These are phyloP conservation scores for Drosophila serrata DNA, from an alignment of 1,140 invertebrate genomes.

Conservation along the genomic window DNA sequence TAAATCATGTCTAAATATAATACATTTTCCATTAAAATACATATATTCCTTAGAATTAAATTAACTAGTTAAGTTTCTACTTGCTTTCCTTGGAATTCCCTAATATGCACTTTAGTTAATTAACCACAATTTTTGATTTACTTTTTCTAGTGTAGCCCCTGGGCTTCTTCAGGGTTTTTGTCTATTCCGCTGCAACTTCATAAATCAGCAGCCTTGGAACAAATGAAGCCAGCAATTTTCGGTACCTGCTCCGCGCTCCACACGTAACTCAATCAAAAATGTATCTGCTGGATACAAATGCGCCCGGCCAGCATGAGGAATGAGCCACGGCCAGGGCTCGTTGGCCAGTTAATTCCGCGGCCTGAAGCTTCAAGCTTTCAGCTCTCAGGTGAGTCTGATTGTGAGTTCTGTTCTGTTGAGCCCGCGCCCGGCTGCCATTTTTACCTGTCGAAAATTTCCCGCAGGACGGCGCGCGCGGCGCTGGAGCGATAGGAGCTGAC, in stretches of 20 bases:
- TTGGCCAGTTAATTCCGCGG: conserved; percentile 56
- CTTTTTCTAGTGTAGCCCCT: neutral
- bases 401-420: conserved; percentile 26
- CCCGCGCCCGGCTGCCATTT: conserved; percentile 56
- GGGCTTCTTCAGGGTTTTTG: conserved; percentile 9
- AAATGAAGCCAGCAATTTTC: conserved; percentile 73
- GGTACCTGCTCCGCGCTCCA: conserved; percentile 25
- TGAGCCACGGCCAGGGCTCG: conserved; percentile 37
- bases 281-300: conserved; percentile 78
- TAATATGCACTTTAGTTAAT: neutral
- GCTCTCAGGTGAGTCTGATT: conserved; percentile 37
- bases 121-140: neutral
- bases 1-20: no score
- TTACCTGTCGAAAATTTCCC: conserved; percentile 84
- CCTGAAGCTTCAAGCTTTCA: conserved; percentile 31
- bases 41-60: neutral
- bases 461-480: conserved; percentile 64
- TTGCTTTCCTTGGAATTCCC: neutral
- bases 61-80: rapidly evolving
- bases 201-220: conserved; percentile 69
- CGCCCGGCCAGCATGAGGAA: conserved; percentile 56
- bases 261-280: conserved; percentile 83
- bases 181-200: conserved; percentile 51
- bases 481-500: conserved; percentile 45
- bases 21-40: no score